A percentile compares a stretch with the other conserved stretches of the same genome.
Conservation (phyloP, 2,888 invertebrate genomes). For the Mythimna pallens region DNA sequence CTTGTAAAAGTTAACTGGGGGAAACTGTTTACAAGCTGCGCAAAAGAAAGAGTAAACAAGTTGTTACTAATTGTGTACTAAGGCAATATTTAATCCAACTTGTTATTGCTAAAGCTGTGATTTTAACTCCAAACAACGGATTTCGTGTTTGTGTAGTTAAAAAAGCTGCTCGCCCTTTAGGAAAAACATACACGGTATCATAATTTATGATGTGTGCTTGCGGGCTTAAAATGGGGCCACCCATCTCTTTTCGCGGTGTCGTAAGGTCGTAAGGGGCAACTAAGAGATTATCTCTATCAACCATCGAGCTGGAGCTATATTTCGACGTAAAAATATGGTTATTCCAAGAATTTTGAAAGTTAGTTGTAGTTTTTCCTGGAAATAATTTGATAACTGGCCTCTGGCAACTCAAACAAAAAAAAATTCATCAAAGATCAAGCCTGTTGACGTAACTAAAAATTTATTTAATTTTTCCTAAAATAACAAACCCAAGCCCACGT, state of each 20-base stretch:
- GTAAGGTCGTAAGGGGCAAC: slow-evolving; percentile 2
- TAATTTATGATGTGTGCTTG: slow-evolving; percentile 44
- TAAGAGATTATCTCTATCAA: slow-evolving; percentile 39
- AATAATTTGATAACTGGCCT: not conserved
- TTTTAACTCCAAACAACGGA: slow-evolving; percentile 39
- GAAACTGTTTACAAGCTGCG: slow-evolving; percentile 53
- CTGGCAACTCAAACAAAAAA: not conserved
- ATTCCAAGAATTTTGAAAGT: not conserved
- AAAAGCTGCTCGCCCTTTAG: slow-evolving; percentile 26
- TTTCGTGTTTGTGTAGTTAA: slow-evolving; percentile 37
- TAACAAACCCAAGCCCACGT: slow-evolving; percentile 1
- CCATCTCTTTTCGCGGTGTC: slow-evolving; percentile 20
- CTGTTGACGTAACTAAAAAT: not conserved
- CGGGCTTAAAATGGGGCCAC: slow-evolving; percentile 27
- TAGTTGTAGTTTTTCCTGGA: not conserved
- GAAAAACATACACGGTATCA: slow-evolving; percentile 28
- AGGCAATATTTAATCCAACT: slow-evolving; percentile 58
- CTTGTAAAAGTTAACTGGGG: slow-evolving; percentile 48
- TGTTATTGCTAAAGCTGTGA: slow-evolving; percentile 49
- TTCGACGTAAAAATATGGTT: not conserved
- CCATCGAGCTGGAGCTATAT: not conserved
- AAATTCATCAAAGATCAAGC: too few species aligned
- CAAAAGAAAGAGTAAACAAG: slow-evolving; percentile 58
- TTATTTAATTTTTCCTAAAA: slow-evolving; percentile 11
- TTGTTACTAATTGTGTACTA: slow-evolving; percentile 54